Percentiles rank a stretch among this genome's conserved stretches.
Evolutionary conservation across 2,888 invertebrate species (phyloP).

Genomic region (Xanthia togata): DNA sequence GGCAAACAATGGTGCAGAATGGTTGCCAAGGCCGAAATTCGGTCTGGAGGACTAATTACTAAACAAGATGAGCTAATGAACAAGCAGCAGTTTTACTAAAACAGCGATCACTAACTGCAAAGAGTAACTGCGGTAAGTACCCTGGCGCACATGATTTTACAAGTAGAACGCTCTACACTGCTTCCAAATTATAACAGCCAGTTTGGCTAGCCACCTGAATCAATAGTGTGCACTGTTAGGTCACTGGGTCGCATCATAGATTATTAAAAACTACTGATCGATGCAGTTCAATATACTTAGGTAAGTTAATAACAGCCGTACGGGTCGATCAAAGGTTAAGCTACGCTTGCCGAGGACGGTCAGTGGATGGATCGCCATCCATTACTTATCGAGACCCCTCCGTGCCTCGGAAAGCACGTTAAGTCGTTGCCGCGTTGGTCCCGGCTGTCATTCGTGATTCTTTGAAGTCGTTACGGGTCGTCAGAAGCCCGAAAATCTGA

Average conservation of each 20-base stretch:
- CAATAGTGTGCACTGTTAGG: slow-evolving; percentile 39
- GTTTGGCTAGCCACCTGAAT: slow-evolving; percentile 45
- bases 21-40: no score
- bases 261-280: slow-evolving; percentile 13
- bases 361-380: neutral
- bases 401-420: neutral
- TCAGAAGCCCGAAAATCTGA: neutral
- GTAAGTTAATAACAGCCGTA: no score
- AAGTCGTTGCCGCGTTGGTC: neutral
- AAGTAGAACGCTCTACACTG: neutral
- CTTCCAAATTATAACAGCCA: slow-evolving; percentile 16
- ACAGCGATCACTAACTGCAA: neutral
- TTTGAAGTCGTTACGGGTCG: neutral
- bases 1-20: no score
- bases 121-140: neutral
- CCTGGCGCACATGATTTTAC: neutral
- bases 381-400: neutral
- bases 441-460: neutral
- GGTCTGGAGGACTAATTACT: neutral
- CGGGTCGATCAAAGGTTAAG: neutral
- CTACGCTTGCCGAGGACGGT: neutral
- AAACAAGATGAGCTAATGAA: neutral
- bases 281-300: neutral
- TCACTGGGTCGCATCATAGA: slow-evolving; percentile 40
- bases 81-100: neutral